phyloP scores from a whole-genome alignment of 30 jellyfish, hydroid and myxozoan species.

The Aurelia sp. region DNA sequence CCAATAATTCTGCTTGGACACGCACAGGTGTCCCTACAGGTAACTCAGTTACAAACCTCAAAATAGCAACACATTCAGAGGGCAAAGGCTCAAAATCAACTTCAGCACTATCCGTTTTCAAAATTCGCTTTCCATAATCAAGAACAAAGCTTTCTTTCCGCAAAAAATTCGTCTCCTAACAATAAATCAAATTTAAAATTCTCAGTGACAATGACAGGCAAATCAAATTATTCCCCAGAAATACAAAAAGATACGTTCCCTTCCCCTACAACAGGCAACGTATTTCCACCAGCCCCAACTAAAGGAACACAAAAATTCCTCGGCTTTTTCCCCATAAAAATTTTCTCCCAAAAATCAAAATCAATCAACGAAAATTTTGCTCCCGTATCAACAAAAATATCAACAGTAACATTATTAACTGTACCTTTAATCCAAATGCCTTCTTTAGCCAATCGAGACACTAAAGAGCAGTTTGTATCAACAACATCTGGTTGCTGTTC shows the following conservation, averaged over 20 bases:
- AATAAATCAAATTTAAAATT: conserved; percentile 50
- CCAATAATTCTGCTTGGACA: conserved; percentile 56
- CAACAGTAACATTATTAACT: too few species aligned
- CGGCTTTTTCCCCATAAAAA: too few species aligned
- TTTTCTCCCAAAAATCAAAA: too few species aligned
- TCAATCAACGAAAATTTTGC: too few species aligned
- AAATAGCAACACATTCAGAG: conserved; percentile 72
- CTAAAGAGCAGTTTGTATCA: too few species aligned
- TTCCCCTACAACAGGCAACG: conserved; percentile 35
- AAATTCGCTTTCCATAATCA: conserved; percentile 47
- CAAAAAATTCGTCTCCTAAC: conserved; percentile 64
- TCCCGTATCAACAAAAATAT: too few species aligned
- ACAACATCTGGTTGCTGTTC: too few species aligned
- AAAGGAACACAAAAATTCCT: background rate
- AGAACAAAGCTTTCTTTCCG: conserved; percentile 27
- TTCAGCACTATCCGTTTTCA: conserved; percentile 26
- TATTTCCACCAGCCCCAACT: conserved; percentile 35
- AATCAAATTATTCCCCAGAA: background rate
- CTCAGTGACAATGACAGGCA: conserved; percentile 13
- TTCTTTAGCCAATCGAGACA: too few species aligned
- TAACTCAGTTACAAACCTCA: conserved; percentile 44
- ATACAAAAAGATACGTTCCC: conserved; percentile 24
- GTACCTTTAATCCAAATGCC: too few species aligned
- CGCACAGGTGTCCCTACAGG: conserved; percentile 79
- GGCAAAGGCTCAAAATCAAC: conserved; percentile 63